A percentile compares a stretch with the other conserved stretches of the same genome.
Conservation (phyloP, 1,140 invertebrate species). For the Drosophila cardini region DNA sequence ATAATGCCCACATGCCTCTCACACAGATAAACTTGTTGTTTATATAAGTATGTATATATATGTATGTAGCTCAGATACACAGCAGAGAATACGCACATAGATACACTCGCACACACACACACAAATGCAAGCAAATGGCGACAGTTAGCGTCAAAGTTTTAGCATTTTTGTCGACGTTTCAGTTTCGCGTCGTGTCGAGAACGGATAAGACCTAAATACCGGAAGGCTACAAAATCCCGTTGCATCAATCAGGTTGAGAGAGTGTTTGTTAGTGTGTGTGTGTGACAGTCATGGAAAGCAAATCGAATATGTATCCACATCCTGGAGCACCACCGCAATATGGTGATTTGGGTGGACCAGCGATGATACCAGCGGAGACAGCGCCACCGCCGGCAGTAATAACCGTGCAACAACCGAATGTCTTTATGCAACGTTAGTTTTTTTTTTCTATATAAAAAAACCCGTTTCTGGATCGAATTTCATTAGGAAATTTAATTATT, state of each 20-base stretch:
- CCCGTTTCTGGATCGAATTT: too few species aligned
- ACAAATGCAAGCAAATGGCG: background rate
- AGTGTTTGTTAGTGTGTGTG: background rate
- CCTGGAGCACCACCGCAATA: conserved; percentile 34
- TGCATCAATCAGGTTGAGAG: background rate
- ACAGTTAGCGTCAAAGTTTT: background rate
- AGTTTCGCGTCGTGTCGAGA: conserved; percentile 21
- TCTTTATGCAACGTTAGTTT: conserved; percentile 47
- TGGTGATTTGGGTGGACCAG: conserved; percentile 30
- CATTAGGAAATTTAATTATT: background rate
- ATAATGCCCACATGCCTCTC: too few species aligned
- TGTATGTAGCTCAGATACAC: background rate
- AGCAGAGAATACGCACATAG: background rate
- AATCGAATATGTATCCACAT: conserved; percentile 35
- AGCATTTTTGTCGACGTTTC: background rate
- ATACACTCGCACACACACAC: background rate
- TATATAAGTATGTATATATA: too few species aligned
- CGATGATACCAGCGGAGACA: conserved; percentile 33
- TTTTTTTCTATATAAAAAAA: too few species aligned
- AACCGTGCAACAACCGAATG: conserved; percentile 27
- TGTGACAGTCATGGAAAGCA: conserved; percentile 26
- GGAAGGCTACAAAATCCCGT: background rate
- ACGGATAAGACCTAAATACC: conserved; percentile 12
- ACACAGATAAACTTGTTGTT: too few species aligned
- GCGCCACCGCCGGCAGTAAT: background rate